Conservation (phyloP, 2,888 invertebrate genomes). For the Heliconius aoede region DNA sequence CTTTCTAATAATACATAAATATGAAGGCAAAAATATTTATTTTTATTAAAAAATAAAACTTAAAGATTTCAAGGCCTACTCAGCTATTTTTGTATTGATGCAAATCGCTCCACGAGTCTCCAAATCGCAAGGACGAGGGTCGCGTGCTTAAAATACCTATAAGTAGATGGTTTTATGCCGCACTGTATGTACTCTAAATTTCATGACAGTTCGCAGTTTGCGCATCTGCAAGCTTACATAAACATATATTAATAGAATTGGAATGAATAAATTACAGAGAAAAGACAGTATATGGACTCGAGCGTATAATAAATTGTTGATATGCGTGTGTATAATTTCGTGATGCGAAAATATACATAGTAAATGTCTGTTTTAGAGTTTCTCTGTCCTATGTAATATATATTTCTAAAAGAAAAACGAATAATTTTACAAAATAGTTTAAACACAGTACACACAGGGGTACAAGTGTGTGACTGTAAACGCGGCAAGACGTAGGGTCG, state of each 20-base stretch:
- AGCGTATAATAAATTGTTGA: slow-evolving; percentile 3
- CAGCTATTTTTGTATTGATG: slow-evolving; percentile 32
- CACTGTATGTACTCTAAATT: slow-evolving; percentile 45
- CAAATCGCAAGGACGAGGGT: slow-evolving; percentile 49
- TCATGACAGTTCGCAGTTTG: slow-evolving; percentile 47
- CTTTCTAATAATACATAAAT: too few species aligned
- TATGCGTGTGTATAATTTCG: slow-evolving; percentile 1
- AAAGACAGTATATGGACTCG: not conserved
- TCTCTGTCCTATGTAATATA: not conserved
- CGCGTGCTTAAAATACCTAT: slow-evolving; percentile 49
- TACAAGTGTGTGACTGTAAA: too few species aligned
- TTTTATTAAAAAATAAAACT: slow-evolving; percentile 18
- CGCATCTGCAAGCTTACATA: slow-evolving; percentile 40
- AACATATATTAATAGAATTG: slow-evolving; percentile 18
- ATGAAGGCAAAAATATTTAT: too few species aligned
- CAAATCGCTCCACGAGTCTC: slow-evolving; percentile 32
- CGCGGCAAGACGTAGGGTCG: too few species aligned
- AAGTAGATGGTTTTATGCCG: slow-evolving; percentile 48
- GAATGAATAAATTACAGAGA: slow-evolving; percentile 13
- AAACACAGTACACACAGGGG: not conserved
- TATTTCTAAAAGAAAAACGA: not conserved
- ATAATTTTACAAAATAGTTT: not conserved
- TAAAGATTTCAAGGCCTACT: not conserved
- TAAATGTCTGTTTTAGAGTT: not conserved
- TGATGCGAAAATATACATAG: not conserved